phyloP scores from a whole-genome alignment of 2,888 invertebrate genomes.

The Pyrrhosoma nymphula region DNA sequence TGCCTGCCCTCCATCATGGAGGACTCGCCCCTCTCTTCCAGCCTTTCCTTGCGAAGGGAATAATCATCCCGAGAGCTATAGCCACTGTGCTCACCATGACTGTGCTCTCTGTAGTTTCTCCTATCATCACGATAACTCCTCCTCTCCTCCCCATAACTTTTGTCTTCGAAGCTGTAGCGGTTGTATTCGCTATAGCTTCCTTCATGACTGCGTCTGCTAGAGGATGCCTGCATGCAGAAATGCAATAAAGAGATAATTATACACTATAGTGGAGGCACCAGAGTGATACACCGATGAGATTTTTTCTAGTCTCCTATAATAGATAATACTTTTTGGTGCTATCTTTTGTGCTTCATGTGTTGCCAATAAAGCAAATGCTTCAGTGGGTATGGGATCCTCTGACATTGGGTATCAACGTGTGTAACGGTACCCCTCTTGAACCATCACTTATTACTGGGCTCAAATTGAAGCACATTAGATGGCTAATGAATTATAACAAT shows the following conservation, averaged over 20 bases:
- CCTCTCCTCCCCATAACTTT: conserved; percentile 72
- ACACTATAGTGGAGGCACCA: conserved; percentile 61
- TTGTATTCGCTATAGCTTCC: conserved; percentile 71
- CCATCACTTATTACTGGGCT: conserved; percentile 53
- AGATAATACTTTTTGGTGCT: not conserved
- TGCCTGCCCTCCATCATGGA: conserved; percentile 57
- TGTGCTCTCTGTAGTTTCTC: conserved; percentile 70
- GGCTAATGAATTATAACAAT: conserved; percentile 51
- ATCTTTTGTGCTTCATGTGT: conserved; percentile 26
- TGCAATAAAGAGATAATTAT: conserved; percentile 68
- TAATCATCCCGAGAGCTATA: conserved; percentile 71
- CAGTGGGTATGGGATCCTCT: conserved; percentile 56
- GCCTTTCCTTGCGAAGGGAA: conserved; percentile 71
- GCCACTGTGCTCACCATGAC: conserved; percentile 69
- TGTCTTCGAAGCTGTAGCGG: conserved; percentile 72
- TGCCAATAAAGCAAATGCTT: conserved; percentile 61
- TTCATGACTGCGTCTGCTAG: conserved; percentile 72
- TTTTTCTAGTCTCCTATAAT: conserved; percentile 47
- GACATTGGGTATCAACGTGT: conserved; percentile 36
- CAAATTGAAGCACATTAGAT: conserved; percentile 50
- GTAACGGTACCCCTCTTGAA: conserved; percentile 22
- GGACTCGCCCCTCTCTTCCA: conserved; percentile 68
- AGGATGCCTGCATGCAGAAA: conserved; percentile 71
- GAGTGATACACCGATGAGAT: conserved; percentile 30
- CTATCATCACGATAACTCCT: conserved; percentile 72